Conservation (phyloP, 2,888 invertebrate genomes). For the Polyploca ridens region DNA sequence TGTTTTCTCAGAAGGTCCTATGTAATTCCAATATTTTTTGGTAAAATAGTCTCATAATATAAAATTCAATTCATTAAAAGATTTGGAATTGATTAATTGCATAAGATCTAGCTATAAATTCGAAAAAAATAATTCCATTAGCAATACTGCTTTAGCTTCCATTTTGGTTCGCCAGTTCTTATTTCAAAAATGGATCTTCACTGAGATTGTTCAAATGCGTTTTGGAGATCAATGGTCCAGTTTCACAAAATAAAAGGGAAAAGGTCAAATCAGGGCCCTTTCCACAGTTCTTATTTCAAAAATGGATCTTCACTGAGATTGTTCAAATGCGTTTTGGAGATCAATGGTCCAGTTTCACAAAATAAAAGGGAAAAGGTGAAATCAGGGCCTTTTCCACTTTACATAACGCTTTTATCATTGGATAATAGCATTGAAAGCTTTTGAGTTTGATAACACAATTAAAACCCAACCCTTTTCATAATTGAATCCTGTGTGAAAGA, state of each 20-base stretch:
- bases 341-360: background rate
- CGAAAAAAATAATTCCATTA: too few relatives aligned
- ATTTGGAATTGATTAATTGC: too few relatives aligned
- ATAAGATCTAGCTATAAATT: too few relatives aligned
- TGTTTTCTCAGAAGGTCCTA: too few relatives aligned
- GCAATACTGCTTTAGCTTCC: too few relatives aligned
- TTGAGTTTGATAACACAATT: background rate
- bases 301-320: too few relatives aligned
- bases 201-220: too few relatives aligned
- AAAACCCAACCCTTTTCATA: slow-evolving; percentile 1
- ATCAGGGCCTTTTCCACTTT: background rate
- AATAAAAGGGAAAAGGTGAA: background rate
- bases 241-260: background rate
- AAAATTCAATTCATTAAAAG: too few relatives aligned
- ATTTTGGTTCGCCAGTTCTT: background rate
- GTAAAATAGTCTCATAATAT: too few relatives aligned
- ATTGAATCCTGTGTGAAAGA: background rate
- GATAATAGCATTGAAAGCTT: background rate
- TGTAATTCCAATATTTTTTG: too few relatives aligned
- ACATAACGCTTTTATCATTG: background rate
- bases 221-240: background rate
- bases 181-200: too few relatives aligned
- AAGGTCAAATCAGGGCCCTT: background rate
- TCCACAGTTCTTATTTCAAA: background rate
- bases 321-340: too few relatives aligned